Percentiles rank a stretch among this genome's conserved stretches.
Conservation (phyloP, 2,888 invertebrate species). For the Tuta absoluta region DNA sequence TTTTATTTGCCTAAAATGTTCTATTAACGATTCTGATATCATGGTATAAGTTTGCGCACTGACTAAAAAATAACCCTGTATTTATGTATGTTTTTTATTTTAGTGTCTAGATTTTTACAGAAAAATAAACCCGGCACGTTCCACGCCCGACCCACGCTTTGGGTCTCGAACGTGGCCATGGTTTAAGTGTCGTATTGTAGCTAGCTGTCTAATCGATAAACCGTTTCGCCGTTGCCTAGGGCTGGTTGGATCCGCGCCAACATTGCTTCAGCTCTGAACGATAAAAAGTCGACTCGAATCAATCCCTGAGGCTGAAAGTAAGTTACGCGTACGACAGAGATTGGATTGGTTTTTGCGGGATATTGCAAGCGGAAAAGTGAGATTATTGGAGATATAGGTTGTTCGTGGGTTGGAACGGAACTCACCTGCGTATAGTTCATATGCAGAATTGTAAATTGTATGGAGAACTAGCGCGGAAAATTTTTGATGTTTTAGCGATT, state of each 20-base stretch:
- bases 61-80: too few species aligned
- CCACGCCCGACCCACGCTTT: not conserved
- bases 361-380: not conserved
- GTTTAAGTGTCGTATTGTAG: not conserved
- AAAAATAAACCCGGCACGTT: not conserved
- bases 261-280: not conserved
- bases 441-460: too few species aligned
- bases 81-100: too few species aligned
- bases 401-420: too few species aligned
- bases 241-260: not conserved
- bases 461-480: too few species aligned
- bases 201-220: not conserved
- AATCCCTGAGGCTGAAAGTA: not conserved
- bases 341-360: conserved; percentile 11
- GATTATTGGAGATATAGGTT: too few species aligned
- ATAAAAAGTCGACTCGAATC: conserved; percentile 1
- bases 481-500: too few species aligned
- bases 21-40: too few species aligned
- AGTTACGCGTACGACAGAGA: not conserved
- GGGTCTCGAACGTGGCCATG: not conserved
- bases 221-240: conserved; percentile 13
- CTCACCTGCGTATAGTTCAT: too few species aligned
- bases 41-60: too few species aligned
- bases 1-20: too few species aligned
- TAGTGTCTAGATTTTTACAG: too few species aligned